phyloP scores from a whole-genome alignment of 2,113 vertebrate species.

The Erpornis zantholeuca region DNA sequence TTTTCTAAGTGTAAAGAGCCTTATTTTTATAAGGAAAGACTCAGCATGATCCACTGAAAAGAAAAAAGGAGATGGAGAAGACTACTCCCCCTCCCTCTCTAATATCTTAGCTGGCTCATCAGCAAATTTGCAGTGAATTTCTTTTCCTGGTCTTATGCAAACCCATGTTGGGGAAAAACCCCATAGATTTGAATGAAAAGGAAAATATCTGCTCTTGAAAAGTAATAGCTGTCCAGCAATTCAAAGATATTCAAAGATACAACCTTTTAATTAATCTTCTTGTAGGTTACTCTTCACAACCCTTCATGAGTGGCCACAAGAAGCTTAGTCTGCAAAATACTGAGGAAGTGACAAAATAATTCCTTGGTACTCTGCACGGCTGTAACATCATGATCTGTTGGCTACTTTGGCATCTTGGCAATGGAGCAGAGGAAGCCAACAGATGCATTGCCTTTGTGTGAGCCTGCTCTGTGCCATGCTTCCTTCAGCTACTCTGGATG shows the following conservation, averaged over 20 bases:
- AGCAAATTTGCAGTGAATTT: not conserved
- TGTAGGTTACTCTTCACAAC: not conserved
- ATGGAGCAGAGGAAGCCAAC: not conserved
- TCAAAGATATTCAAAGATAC: not conserved
- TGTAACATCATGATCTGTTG: not conserved
- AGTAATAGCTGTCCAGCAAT: constrained; percentile 8
- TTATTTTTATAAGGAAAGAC: constrained; percentile 15
- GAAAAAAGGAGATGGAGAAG: not conserved
- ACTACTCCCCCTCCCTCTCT: not conserved
- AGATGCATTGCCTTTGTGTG: not conserved
- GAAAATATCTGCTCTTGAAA: not conserved
- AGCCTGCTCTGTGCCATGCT: not conserved
- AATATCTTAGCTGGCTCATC: not conserved
- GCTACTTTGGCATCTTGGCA: not conserved
- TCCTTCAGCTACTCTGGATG: not conserved
- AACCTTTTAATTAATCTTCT: not conserved
- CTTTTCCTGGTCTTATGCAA: not conserved
- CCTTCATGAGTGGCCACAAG: not conserved
- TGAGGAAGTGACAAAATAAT: not conserved
- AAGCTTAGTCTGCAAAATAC: not conserved
- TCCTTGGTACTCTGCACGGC: not conserved
- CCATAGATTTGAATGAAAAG: not conserved
- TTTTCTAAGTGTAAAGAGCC: constrained; percentile 7
- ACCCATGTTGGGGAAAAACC: not conserved
- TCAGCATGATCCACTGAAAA: constrained; percentile 7